These are phyloP conservation scores for Phataginus tetradactyla DNA, from an alignment of 2,797 vertebrate genomes.

Conservation along the genomic window DNA sequence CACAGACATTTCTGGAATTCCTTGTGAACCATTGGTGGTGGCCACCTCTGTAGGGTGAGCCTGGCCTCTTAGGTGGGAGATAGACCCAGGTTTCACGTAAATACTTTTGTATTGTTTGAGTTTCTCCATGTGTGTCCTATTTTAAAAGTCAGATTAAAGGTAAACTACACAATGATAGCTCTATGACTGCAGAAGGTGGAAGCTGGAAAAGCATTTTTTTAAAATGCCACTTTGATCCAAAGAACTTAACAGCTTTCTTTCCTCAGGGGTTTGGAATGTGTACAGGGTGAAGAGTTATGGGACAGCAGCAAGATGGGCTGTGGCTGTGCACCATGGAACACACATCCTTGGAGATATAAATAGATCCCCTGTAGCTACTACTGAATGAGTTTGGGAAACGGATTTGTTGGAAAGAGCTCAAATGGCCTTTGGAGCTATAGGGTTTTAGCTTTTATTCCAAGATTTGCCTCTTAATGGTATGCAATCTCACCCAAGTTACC, in stretches of 20 bases:
- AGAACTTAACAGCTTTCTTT: not conserved
- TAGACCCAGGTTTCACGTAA: not conserved
- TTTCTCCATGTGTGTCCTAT: not conserved
- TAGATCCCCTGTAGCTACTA: not conserved
- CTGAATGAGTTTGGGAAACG: not conserved
- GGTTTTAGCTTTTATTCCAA: not conserved
- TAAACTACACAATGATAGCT: not conserved
- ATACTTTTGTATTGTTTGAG: not conserved
- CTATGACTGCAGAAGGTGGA: not conserved
- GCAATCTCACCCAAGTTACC: not conserved
- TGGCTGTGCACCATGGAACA: not conserved
- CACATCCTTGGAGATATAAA: not conserved
- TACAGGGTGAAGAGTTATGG: not conserved
- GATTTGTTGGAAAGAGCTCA: not conserved
- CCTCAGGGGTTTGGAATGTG: not conserved
- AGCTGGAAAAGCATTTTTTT: not conserved
- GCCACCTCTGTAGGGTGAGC: not conserved
- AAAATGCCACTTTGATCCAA: not conserved
- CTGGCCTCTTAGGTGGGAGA: not conserved
- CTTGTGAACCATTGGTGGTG: not conserved
- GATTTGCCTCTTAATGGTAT: not conserved
- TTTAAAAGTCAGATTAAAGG: not conserved
- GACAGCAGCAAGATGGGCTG: not conserved
- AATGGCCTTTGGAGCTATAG: not conserved
- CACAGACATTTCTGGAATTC: not conserved